Evolutionary conservation across 2,113 vertebrate genomes (phyloP).

Genomic region (Cynocephalus volans): DNA sequence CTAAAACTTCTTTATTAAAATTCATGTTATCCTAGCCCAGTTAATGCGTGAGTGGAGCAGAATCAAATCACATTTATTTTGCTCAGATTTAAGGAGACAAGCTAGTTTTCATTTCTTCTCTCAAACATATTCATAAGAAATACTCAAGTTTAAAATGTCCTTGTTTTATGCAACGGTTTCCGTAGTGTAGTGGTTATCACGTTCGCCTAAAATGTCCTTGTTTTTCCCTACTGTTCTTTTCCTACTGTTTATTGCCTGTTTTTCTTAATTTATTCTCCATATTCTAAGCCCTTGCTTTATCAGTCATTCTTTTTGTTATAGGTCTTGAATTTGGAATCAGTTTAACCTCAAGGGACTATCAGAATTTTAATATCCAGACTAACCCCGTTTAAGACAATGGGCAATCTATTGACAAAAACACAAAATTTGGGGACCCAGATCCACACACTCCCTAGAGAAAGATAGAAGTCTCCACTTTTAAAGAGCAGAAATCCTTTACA

Average conservation of each 20-base stretch:
- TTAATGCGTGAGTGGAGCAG: not conserved
- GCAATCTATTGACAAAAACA: not conserved
- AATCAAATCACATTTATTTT: constrained; percentile 39
- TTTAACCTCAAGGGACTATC: not conserved
- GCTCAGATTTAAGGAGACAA: not conserved
- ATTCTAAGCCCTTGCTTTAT: not conserved
- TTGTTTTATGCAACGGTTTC: too few relatives aligned
- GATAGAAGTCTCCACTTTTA: not conserved
- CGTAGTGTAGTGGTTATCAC: too few relatives aligned
- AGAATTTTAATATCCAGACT: not conserved
- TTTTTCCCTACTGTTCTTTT: not conserved
- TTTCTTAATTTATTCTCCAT: constrained; percentile 25
- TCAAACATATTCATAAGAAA: not conserved
- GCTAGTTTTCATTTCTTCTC: not conserved
- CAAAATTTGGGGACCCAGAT: not conserved
- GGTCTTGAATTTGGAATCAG: not conserved
- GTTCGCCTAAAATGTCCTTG: not conserved
- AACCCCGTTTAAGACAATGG: not conserved
- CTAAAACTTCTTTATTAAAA: constrained; percentile 35
- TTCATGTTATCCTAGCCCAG: not conserved
- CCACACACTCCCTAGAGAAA: not conserved
- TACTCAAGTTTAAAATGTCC: not conserved
- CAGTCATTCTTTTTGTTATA: not conserved
- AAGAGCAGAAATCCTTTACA: not conserved
- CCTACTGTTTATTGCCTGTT: not conserved